Percentiles rank a stretch among this genome's conserved stretches.
Conservation (phyloP, 1,140 invertebrate species). For the Dendroctonus ponderosae region DNA sequence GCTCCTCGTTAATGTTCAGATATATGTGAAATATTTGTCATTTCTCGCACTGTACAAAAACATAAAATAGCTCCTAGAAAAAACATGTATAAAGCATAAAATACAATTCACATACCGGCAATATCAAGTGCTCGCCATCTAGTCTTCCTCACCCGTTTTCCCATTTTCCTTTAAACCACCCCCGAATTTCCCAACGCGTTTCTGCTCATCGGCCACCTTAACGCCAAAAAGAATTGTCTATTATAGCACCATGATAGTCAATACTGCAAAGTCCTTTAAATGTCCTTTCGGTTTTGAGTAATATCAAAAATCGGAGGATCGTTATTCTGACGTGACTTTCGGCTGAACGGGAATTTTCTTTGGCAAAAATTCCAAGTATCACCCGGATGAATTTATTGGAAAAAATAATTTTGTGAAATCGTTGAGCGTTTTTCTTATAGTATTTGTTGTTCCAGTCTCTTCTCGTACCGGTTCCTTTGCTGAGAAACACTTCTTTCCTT, state of each 20-base stretch:
- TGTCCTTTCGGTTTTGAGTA: not conserved
- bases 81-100: constrained; percentile 1
- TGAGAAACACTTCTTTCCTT: not conserved
- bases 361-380: not conserved
- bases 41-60: too few relatives aligned
- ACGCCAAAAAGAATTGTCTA: constrained; percentile 1
- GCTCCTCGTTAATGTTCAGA: too few relatives aligned
- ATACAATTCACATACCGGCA: constrained; percentile 41
- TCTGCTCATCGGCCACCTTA: constrained; percentile 31
- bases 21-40: too few relatives aligned
- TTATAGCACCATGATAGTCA: constrained; percentile 28
- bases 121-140: constrained; percentile 48
- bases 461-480: too few relatives aligned
- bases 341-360: not conserved
- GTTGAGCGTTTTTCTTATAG: not conserved
- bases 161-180: constrained; percentile 43
- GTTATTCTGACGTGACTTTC: too few relatives aligned
- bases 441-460: not conserved
- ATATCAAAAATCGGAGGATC: too few relatives aligned
- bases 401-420: not conserved
- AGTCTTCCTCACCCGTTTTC: constrained; percentile 47
- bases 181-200: constrained; percentile 22
- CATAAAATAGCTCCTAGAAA: not conserved
- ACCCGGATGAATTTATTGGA: not conserved
- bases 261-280: not conserved